Evolutionary conservation across 2,797 vertebrate genomes (phyloP).

Genomic region (Cynodonichthys magdalenae): DNA sequence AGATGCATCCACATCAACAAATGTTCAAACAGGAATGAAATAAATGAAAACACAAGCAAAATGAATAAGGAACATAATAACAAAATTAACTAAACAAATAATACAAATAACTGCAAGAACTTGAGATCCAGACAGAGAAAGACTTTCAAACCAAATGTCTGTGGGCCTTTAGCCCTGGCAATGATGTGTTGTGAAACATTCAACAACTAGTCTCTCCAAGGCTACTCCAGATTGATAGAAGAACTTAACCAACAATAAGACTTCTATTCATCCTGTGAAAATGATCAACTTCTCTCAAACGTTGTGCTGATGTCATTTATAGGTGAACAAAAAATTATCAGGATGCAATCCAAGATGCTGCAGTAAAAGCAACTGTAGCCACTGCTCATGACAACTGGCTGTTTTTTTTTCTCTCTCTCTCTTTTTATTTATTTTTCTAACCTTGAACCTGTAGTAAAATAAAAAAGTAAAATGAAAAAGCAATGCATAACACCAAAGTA

Average conservation of each 20-base stretch:
- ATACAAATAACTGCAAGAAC: no score
- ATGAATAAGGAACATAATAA: no score
- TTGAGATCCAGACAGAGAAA: no score
- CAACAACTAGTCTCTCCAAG: no score
- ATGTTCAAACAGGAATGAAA: conserved; percentile 33
- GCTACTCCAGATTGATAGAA: no score
- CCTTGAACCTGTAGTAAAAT: conserved; percentile 43
- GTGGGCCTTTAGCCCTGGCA: conserved; percentile 32
- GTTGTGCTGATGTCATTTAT: conserved; percentile 10
- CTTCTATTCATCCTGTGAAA: not conserved
- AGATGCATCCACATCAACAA: conserved; percentile 6
- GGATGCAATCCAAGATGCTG: conserved; percentile 37
- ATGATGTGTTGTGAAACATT: conserved; percentile 54
- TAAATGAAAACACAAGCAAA: no score
- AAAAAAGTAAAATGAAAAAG: conserved; percentile 20
- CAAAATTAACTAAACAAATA: no score
- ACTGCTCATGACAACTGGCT: conserved; percentile 28
- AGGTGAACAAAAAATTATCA: conserved; percentile 36
- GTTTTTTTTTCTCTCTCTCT: no score
- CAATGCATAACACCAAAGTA: conserved; percentile 19
- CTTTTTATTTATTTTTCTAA: not conserved
- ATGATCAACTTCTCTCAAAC: not conserved
- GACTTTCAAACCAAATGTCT: no score
- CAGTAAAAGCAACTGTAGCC: conserved; percentile 27
- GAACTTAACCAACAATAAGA: not conserved